These are phyloP conservation scores for Mus caroli DNA, from an alignment of 2,797 vertebrate genomes.

Conservation along the genomic window DNA sequence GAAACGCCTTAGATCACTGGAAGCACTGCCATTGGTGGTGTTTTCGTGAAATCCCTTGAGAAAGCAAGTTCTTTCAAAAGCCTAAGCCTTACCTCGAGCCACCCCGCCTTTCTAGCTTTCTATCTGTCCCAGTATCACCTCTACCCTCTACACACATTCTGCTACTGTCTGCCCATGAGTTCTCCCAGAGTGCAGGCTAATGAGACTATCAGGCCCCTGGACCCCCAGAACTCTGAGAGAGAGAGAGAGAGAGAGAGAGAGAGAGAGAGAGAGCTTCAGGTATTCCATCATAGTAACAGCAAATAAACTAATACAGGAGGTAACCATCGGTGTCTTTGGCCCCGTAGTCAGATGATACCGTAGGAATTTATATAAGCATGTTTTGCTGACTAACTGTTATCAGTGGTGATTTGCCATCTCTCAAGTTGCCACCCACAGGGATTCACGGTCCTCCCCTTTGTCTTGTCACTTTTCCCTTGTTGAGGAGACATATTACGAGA, in stretches of 20 bases:
- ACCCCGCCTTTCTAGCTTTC: neutral
- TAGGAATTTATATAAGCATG: neutral
- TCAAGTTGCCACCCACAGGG: neutral
- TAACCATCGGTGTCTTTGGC: neutral
- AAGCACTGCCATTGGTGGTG: neutral
- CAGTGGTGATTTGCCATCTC: neutral
- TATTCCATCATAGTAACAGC: neutral
- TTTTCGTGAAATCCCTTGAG: neutral
- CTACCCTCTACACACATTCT: neutral
- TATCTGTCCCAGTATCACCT: neutral
- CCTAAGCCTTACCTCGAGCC: neutral
- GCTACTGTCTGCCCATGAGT: neutral
- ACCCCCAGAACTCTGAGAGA: neutral
- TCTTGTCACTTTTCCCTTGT: neutral
- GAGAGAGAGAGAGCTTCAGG: neutral
- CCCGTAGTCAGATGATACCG: neutral
- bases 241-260: too few relatives aligned
- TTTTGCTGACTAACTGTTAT: neutral
- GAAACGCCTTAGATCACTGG: too few relatives aligned
- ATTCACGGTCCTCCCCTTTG: fast-evolving
- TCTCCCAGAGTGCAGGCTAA: neutral
- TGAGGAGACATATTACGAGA: neutral
- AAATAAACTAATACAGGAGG: neutral
- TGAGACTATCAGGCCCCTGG: neutral
- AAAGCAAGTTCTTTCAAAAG: neutral